Conservation (phyloP, 2,888 invertebrate genomes). For the Litoditis marina region DNA sequence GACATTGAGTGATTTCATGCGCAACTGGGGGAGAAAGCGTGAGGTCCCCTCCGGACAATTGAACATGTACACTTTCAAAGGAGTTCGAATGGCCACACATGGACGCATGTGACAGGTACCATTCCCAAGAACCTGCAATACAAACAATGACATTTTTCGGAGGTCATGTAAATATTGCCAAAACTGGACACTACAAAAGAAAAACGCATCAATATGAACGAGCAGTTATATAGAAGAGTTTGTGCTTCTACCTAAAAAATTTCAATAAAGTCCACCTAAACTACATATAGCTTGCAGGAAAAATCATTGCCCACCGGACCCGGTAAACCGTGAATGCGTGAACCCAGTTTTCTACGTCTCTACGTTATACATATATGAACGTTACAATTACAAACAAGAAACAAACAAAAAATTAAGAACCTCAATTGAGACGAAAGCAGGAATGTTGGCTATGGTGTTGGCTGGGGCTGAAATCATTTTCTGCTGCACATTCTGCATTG, state of each 20-base stretch:
- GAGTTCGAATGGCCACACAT: slow-evolving; percentile 51
- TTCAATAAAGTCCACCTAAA: too few relatives aligned
- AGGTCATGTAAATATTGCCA: not conserved
- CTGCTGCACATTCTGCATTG: slow-evolving; percentile 40
- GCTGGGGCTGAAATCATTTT: slow-evolving; percentile 35
- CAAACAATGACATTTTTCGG: not conserved
- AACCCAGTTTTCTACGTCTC: too few relatives aligned
- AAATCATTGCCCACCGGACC: too few relatives aligned
- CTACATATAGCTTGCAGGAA: too few relatives aligned
- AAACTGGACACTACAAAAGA: not conserved
- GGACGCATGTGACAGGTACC: slow-evolving; percentile 54
- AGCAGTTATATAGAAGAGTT: not conserved
- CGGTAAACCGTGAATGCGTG: too few relatives aligned
- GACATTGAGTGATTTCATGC: slow-evolving; percentile 40
- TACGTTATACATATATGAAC: too few relatives aligned
- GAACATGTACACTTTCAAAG: slow-evolving; percentile 52
- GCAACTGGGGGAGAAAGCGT: slow-evolving; percentile 45
- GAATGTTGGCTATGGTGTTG: slow-evolving; percentile 36
- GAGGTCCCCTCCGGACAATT: slow-evolving; percentile 55
- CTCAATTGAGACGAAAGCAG: slow-evolving; percentile 40
- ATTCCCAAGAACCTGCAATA: slow-evolving; percentile 50
- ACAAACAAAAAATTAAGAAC: slow-evolving; percentile 4
- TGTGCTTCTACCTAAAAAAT: not conserved
- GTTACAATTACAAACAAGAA: too few relatives aligned
- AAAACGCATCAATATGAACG: not conserved